Evolutionary conservation across 2,113 vertebrate species (phyloP).

Genomic region (Engraulis encrasicolus): DNA sequence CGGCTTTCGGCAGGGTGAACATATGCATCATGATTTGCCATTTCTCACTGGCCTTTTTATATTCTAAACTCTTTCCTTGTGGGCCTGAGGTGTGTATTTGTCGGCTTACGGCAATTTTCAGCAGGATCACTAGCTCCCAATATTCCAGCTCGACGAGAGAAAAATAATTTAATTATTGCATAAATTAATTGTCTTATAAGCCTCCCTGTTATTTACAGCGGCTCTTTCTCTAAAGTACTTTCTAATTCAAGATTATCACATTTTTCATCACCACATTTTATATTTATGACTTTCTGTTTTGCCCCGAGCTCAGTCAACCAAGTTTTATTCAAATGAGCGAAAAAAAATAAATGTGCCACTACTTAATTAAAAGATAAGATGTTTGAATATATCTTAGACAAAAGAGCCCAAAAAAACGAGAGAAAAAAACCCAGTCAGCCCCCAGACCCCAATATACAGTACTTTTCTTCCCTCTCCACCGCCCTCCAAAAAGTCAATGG

Average conservation of each 20-base stretch:
- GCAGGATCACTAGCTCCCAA: too few relatives aligned
- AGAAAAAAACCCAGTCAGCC: neutral
- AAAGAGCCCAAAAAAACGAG: slow-evolving; percentile 3
- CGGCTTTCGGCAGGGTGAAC: too few relatives aligned
- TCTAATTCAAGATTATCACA: slow-evolving; percentile 22
- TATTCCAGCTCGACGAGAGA: too few relatives aligned
- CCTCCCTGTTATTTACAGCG: neutral
- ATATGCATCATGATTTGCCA: too few relatives aligned
- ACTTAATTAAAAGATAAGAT: slow-evolving; percentile 46
- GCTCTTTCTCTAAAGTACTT: slow-evolving; percentile 4
- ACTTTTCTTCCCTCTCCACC: neutral
- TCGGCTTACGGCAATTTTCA: too few relatives aligned
- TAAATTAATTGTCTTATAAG: neutral
- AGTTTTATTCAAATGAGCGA: slow-evolving; percentile 28
- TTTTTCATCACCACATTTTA: slow-evolving; percentile 9
- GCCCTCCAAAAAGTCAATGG: neutral
- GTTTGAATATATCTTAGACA: slow-evolving; percentile 30
- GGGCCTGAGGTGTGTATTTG: too few relatives aligned
- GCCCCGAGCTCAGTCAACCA: neutral
- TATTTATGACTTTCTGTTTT: slow-evolving; percentile 8
- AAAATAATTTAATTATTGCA: neutral
- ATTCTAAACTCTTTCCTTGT: too few relatives aligned
- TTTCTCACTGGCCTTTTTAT: too few relatives aligned
- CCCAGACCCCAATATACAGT: neutral
- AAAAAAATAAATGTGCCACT: slow-evolving; percentile 23